Evolutionary conservation across 2,797 vertebrate species (phyloP), one percentile per base, ranked within the genome.

Genomic region (Spea hammondii): DNA sequence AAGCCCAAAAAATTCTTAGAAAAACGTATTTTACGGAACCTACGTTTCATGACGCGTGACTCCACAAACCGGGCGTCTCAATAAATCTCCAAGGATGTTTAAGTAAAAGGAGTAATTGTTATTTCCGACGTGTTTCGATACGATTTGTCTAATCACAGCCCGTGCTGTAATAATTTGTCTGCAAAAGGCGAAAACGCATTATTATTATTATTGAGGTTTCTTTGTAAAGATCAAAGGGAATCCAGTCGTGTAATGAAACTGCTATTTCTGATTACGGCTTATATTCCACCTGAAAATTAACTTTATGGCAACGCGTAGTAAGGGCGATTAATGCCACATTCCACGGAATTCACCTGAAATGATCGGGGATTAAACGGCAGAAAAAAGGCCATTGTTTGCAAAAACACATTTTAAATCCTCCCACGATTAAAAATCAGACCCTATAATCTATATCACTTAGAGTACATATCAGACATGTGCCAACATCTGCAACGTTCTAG

Each of bases 141-240:
- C 44, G 47, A 47, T 69, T 67, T 45, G 17, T 49, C 17, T 74
- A 79, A 79, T 79, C 47, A 73, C 70, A 5, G 73, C 70, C 70
- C 62, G 48, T 45, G 46, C 49, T 47, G 49, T 12, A 68, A 79
- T 53, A 74, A 69, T 47, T 74, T 13, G 48, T 74, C 78, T 69
- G 71, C 45, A 62, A 74, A 44, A 70, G 44, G 59, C 32, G 51
- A 59, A 49, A 79, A 79, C 55, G 17, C 55, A 69, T 79, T 60
- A 74, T 74, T 17, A 74, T 74, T 17, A 17, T 17, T 79, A 74
- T 69, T 14, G 51, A 11, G 71, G 14, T 74, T 32, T 32, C 69
- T 72, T 69, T 79, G 78, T 79, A 48, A 59, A 14, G 71, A 79
- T 79, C 53, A 79, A 74, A 79, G 71, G 32, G 72, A 74, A 51